Evolutionary conservation across 2,113 vertebrate genomes (phyloP), one percentile per base, ranked within the genome.

Genomic region (Prinia subflava): DNA sequence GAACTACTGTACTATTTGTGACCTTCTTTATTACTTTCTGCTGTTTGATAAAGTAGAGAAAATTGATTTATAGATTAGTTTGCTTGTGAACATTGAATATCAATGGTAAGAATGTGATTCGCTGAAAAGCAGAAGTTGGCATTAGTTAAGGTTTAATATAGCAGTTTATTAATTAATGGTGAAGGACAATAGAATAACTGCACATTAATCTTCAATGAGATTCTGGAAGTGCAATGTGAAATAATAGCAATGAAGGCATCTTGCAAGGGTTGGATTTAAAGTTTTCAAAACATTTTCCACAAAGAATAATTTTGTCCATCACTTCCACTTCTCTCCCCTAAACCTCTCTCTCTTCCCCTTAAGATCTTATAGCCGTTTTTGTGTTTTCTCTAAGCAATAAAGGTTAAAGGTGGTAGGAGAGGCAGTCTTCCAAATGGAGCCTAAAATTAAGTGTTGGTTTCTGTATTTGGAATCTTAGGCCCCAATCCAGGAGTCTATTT

Each of bases 11-110:
- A 97, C 98, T 97, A 97, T 97, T 97, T 98, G 97, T 98, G 98
- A 98, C 98, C 98, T 98, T 98, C 98, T 97, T 97, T 98, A 97
- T 98, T 98, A 96, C 94, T 97, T 97, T 97, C 92, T 96, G 89
- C 96, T 97, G 96, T 97, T 98, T 97, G 97, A 97, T 98, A 97
- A 98, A 97, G 94, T 90, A 94, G 71, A 65, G 89, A 95, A 98
- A 98, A 98, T 96, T 97, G 97, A 98, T 98, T 97, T 97, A 97
- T 95, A 97, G 78, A 94, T 88, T 88, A 89, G 79, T 92, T 92
- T 96, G 78, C 94, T 97, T 95, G 92, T 97, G 97, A 98, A 97
- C 90, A 94, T 84, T 65, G 94, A 96, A 96, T 95, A 96, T 92
- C 96, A 97, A 96, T 47, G 69, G 78, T 84, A 56, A 92, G 83